Base-by-base conservation (phyloP, 2,888 invertebrate species). In the Platycnemis pennipes region DNA sequence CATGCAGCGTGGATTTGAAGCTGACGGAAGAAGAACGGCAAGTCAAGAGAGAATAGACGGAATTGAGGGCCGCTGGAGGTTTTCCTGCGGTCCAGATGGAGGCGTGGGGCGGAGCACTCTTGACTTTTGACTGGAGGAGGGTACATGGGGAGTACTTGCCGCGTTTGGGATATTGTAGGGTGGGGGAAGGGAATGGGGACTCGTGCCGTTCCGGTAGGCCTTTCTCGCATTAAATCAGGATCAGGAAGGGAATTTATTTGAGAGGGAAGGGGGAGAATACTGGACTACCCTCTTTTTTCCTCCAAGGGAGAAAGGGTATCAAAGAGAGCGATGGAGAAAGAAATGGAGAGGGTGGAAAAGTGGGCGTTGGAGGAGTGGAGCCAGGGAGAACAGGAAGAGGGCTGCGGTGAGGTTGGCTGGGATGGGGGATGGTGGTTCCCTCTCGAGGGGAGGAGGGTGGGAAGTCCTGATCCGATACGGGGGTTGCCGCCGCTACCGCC, bases 151-250 rank as follows among this genome's bases (percentile, higher is more conserved):
- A 31, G 7, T 11, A 26, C 63, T 26, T 22, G 63, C 19, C 26
- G 63, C 63, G 63, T 2, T 63, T 11, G 77, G 77, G 77, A 77
- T 37, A 13, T 77, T 31, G 77, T n/a, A 37, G 77, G 37, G 37
- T 37, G 13, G 5, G 37, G 77, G 13, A 77, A 37, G 37, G 77
- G 31, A 11, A 37, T 26, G 53, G 37, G 11, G 31, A 16, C 2
- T 77, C 77, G 8, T 37, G 77, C 77, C n/a, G 77, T 77, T 77
- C 37, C 77, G 37, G 77, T 37, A 26, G n/a, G 77, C 31, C 31
- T 77, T 77, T 7, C 77, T 31, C 77, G 77, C 77, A 37, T 77
- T 77, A 77, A 77, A 77, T 77, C 77, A 77, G 77, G 31, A 31
- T 2, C 77, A 31, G 77, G 77, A 77, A 77, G 26, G 77, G 37